Conservation (phyloP, 2,797 vertebrate species). For the Anniella stebbinsi region DNA sequence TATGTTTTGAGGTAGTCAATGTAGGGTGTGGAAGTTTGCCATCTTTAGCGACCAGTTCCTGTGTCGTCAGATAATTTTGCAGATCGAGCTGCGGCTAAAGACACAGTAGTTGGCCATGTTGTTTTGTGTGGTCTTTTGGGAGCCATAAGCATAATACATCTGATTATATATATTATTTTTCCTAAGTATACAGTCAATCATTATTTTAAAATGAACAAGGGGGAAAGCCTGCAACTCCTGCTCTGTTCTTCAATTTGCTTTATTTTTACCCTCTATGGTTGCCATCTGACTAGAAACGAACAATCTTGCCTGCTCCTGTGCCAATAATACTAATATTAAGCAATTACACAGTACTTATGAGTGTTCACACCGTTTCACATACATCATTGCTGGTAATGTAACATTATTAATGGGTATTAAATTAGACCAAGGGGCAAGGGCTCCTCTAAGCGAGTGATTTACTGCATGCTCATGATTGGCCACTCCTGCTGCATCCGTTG, state of each 20-base stretch:
- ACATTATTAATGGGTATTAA: not conserved
- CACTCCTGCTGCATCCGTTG: too few relatives aligned
- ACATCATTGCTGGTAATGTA: not conserved
- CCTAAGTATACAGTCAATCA: not conserved
- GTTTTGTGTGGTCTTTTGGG: not conserved
- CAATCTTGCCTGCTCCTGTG: not conserved
- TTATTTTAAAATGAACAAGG: not conserved
- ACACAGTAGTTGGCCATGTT: not conserved
- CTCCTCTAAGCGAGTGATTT: too few relatives aligned
- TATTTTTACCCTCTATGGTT: not conserved
- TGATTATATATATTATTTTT: not conserved
- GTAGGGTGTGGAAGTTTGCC: too few relatives aligned
- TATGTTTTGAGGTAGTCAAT: not conserved
- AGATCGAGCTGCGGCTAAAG: not conserved
- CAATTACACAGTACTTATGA: not conserved
- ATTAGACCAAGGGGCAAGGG: too few relatives aligned
- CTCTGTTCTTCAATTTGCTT: not conserved
- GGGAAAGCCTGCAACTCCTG: not conserved
- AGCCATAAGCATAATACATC: not conserved
- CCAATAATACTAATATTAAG: not conserved
- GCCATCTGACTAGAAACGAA: not conserved
- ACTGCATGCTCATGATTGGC: too few relatives aligned
- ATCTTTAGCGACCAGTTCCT: not conserved
- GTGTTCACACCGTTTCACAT: not conserved
- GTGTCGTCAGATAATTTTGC: too few relatives aligned